A percentile compares a stretch with the other conserved stretches of the same genome.
phyloP scores from a whole-genome alignment of 2,797 vertebrate genomes.

The Sebastes oblongus region DNA sequence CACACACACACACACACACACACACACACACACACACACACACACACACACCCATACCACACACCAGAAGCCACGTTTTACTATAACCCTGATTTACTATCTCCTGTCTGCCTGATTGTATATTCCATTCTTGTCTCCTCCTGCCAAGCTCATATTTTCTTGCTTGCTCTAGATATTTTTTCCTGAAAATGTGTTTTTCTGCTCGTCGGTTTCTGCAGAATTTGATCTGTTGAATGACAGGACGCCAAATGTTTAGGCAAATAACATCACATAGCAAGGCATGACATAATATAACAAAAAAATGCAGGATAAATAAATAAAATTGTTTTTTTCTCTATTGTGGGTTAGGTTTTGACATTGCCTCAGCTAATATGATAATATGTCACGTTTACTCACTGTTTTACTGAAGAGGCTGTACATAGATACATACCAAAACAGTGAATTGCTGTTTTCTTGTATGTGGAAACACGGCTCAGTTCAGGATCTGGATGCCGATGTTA shows the following conservation, averaged over 20 bases:
- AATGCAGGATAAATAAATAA: not conserved
- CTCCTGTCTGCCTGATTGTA: constrained; percentile 22
- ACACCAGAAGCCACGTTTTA: constrained; percentile 28
- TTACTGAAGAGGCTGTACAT: not conserved
- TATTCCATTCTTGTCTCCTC: constrained; percentile 1
- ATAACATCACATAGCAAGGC: constrained; percentile 12
- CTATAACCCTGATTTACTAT: constrained; percentile 44
- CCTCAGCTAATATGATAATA: not conserved
- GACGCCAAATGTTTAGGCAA: constrained; percentile 1
- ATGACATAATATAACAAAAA: not conserved
- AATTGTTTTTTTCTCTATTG: not conserved
- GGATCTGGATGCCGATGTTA: not conserved
- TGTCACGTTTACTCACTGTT: not conserved
- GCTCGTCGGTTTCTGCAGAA: not conserved
- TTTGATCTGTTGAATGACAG: not conserved
- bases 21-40: constrained; percentile 1
- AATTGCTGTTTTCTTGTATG: not conserved
- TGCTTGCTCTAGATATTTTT: constrained; percentile 10
- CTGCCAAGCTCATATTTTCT: constrained; percentile 34
- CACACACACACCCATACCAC: constrained; percentile 10
- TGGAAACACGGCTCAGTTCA: not conserved
- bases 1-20: not conserved
- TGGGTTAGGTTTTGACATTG: not conserved
- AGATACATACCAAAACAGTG: not conserved
- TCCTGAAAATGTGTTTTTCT: constrained; percentile 12